Conservation (phyloP, 2,797 vertebrate species). For the Acanthopagrus latus region DNA sequence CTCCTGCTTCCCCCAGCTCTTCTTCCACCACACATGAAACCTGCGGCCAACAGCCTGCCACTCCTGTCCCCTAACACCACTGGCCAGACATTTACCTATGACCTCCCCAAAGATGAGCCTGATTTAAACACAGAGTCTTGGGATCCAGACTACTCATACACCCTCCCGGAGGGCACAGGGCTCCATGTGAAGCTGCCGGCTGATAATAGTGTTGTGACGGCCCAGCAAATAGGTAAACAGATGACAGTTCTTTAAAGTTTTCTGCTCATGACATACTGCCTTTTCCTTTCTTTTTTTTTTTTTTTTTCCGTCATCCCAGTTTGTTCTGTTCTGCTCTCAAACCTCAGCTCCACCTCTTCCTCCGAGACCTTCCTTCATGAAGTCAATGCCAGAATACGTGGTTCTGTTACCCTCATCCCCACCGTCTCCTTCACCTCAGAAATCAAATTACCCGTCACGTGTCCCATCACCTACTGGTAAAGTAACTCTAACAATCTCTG, state of each 20-base stretch:
- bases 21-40: slow-evolving; percentile 72
- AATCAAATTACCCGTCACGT: neutral
- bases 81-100: slow-evolving; percentile 31
- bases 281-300: too few relatives aligned
- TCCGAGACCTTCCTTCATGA: slow-evolving; percentile 70
- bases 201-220: neutral
- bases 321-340: slow-evolving; percentile 18
- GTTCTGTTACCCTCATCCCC: slow-evolving; percentile 43
- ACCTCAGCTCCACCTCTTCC: slow-evolving; percentile 67
- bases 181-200: slow-evolving; percentile 21
- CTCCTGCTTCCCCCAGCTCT: slow-evolving; percentile 60
- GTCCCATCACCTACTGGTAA: slow-evolving; percentile 1
- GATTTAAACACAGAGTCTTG: slow-evolving; percentile 4
- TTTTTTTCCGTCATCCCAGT: neutral
- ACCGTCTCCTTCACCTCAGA: slow-evolving; percentile 28
- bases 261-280: too few relatives aligned
- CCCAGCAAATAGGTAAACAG: slow-evolving; percentile 48
- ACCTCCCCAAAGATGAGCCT: slow-evolving; percentile 42
- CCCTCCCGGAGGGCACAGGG: slow-evolving; percentile 49
- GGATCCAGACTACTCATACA: slow-evolving; percentile 54
- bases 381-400: slow-evolving; percentile 68
- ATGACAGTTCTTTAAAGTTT: neutral
- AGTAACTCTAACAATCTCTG: slow-evolving; percentile 6
- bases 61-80: neutral
- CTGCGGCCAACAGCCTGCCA: slow-evolving; percentile 23